Evolutionary conservation across 2,797 vertebrate genomes (phyloP), one percentile per base, ranked within the genome.

Genomic region (Cygnus olor): DNA sequence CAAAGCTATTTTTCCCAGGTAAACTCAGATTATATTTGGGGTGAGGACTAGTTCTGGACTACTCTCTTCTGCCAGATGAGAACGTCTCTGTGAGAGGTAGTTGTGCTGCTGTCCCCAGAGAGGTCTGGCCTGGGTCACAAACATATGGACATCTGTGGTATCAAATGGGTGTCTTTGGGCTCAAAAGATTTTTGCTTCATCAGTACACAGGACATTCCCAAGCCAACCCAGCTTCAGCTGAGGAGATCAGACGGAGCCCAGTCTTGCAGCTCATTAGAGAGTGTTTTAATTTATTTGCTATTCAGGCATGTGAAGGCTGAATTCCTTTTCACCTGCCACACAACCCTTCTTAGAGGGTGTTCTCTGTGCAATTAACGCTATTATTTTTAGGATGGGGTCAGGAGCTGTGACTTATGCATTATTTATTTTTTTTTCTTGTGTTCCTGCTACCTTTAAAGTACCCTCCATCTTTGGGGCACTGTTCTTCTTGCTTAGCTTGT

Each of bases 351-450:
- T 68, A 51, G 27, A 90, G 66, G 71, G 53, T 73, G 22, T 73
- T 56, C 78, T 83, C 44, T 82, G 76, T 82, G 74, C 83, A 94
- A 49, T 78, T 64, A 18, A 76, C 13, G 60, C 16, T 63, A 9
- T 30, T 66, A 49, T 87, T 70, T 92, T 85, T 71, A 90, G 70
- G 70, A 77, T 64, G 53, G 8, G 11, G 4, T 53, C 8, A 2
- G 77, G 36, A 87, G 6, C 2, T 74, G 28, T 90, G 82, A 93
- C 83, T 95, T 93, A 82, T 78, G 51, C 21, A 58, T 70, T 1
- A 2, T 71, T 87, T 69, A 66, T 69, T 92, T 96, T 92, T 92
- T 61, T 68, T 20, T 71, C 45, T 91, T 84, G 24, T 78, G 27
- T 79, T 93, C 27, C 63, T 61, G 20, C 21, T 85, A 78, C 30